Percentiles rank a stretch among this genome's conserved stretches.
Evolutionary conservation across 2,888 invertebrate species (phyloP).

Genomic region (Nomada goodeniana): DNA sequence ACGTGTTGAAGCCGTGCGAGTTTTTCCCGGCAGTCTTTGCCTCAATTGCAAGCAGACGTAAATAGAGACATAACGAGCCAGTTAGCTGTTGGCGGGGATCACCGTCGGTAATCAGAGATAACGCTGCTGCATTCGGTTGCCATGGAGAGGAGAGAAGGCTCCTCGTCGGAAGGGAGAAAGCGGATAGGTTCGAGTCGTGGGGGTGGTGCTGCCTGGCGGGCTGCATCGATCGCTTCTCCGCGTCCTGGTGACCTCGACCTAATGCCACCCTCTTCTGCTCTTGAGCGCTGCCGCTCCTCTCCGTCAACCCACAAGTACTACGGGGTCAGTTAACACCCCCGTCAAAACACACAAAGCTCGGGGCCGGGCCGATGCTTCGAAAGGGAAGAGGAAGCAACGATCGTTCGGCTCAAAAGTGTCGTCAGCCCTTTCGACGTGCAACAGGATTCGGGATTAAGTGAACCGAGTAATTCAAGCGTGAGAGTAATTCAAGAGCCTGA

Average conservation of each 20-base stretch:
- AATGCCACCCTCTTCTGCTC: conserved; percentile 85
- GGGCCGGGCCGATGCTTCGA: conserved; percentile 18
- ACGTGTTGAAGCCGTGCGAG: conserved; percentile 46
- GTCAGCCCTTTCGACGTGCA: conserved; percentile 3
- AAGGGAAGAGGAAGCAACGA: not conserved
- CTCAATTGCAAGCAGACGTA: conserved; percentile 44
- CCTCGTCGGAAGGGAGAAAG: conserved; percentile 12
- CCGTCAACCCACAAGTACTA: conserved; percentile 43
- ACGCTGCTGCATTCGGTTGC: conserved; percentile 33
- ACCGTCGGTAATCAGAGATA: conserved; percentile 19
- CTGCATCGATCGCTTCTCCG: conserved; percentile 87
- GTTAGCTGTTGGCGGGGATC: not conserved
- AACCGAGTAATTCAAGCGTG: not conserved
- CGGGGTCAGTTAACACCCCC: conserved; percentile 78
- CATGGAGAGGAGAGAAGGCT: conserved; percentile 32
- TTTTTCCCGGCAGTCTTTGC: conserved; percentile 24
- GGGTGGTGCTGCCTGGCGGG: conserved; percentile 76
- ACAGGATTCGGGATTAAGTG: conserved; percentile 18
- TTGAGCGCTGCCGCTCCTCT: conserved; percentile 82
- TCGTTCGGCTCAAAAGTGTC: conserved; percentile 19
- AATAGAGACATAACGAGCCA: conserved; percentile 46
- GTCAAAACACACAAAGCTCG: conserved; percentile 76
- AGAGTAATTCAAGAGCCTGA: too few species aligned
- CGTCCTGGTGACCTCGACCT: conserved; percentile 88
- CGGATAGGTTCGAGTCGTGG: conserved; percentile 51